Base-by-base conservation (phyloP, 2,888 invertebrate genomes). In the Siphonodentalium dalli region DNA sequence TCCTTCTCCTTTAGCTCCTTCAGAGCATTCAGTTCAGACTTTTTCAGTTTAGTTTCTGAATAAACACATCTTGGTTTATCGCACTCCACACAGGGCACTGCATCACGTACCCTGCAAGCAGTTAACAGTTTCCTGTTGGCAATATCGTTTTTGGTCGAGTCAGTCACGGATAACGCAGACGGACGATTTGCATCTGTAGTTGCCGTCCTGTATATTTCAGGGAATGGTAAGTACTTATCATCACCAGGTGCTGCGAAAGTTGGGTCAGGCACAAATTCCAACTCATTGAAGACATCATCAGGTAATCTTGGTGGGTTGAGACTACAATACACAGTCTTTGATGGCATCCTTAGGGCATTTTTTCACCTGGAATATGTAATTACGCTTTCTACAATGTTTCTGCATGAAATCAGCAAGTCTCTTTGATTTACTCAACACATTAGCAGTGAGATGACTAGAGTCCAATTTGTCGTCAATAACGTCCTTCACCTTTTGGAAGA, bases 311-410 rank as follows among this genome's bases (percentile, higher is more conserved):
- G 49, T 18, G 34, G 49, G 11, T 41, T 28, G 21, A 42, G 29
- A 11, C 24, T 26, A 23, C 49, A 49, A 18, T 41, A 35, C 26
- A 35, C 57, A 57, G 41, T 57, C 52, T 8, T 13, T 6, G 38
- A 52, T 49, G 15, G 15, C 24, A 15, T 41, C 31, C 11, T 18
- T 27, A 7, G 13, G n/a, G 34, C 57, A 57, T 33, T 57, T 57
- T 31, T 42, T 57, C 11, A 57, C 15, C 29, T 57, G 53, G 28
- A 53, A 53, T 27, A 43, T 34, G 37, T 53, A 57, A 40, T 57
- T 48, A 15, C 29, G 44, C n/a, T 45, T 48, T 13, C 21, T 34
- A 6, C 34, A 28, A 35, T 57, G 57, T 27, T 1, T 27, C 8
- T 47, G 28, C 7, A 57, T 24, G 40, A 48, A 48, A n/a, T 39